Percentiles rank a stretch among this genome's conserved stretches.
phyloP scores from a whole-genome alignment of 2,797 vertebrate genomes.

The Tokudaia muenninki region DNA sequence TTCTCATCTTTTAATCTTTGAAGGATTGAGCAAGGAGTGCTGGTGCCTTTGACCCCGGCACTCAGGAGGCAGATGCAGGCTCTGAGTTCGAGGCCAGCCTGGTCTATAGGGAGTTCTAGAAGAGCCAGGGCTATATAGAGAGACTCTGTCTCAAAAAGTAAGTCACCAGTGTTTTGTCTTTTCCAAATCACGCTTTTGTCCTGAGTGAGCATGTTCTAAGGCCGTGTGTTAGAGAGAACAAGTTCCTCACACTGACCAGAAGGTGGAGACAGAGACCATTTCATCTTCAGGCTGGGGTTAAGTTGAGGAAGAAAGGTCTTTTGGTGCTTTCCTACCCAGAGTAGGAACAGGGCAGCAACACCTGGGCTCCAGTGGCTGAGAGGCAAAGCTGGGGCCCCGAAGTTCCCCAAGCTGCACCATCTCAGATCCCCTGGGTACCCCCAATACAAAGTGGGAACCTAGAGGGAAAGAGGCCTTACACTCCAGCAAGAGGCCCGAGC shows the following conservation, averaged over 20 bases:
- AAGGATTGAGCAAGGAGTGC: neutral
- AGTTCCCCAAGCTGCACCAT: neutral
- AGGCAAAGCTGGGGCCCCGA: neutral
- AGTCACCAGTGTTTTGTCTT: neutral
- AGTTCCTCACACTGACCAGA: slow-evolving; percentile 56
- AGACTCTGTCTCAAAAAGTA: neutral
- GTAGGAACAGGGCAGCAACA: neutral
- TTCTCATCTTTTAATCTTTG: neutral
- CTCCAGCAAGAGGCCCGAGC: slow-evolving; percentile 93
- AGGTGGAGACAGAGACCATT: slow-evolving; percentile 71
- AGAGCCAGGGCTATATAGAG: neutral
- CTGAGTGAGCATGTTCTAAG: neutral
- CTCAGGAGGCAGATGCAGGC: neutral
- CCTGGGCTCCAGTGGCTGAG: slow-evolving; percentile 33
- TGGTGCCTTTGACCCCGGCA: neutral
- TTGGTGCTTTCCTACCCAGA: neutral
- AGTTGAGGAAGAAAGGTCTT: neutral
- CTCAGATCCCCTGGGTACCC: neutral
- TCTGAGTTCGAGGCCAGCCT: neutral
- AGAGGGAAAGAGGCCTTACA: slow-evolving; percentile 90
- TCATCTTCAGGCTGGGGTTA: neutral
- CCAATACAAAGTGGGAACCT: slow-evolving; percentile 58
- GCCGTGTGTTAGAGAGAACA: neutral
- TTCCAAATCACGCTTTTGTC: neutral
- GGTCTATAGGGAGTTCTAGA: neutral